These are phyloP conservation scores for Actinia equina DNA, from an alignment of 64 coral and sea anemone species.

Conservation along the genomic window DNA sequence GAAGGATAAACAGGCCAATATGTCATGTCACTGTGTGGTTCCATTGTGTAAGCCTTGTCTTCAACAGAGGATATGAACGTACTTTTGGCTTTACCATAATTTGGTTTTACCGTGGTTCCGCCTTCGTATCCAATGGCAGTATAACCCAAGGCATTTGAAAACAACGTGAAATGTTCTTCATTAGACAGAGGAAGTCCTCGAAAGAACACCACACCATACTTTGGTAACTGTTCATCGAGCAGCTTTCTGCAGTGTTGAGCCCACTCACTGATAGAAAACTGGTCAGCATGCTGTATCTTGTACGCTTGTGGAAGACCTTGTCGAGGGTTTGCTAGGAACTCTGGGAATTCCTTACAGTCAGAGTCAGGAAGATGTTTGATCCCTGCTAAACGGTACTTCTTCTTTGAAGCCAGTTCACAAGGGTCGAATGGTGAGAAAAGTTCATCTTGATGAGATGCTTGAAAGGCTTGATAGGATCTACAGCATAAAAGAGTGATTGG, in stretches of 20 bases:
- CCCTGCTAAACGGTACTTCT: constrained; percentile 24
- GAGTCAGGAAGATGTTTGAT: constrained; percentile 67
- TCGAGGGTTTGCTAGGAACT: constrained; percentile 52
- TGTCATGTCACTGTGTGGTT: constrained; percentile 53
- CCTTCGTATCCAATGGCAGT: constrained; percentile 59
- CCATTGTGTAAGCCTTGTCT: constrained; percentile 29
- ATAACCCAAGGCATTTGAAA: constrained; percentile 55
- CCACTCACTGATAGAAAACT: constrained; percentile 45
- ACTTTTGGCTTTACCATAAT: neutral
- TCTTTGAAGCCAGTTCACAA: neutral
- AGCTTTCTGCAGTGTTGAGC: constrained; percentile 53
- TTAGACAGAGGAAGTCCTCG: constrained; percentile 57
- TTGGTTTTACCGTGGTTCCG: constrained; percentile 31
- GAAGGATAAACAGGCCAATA: constrained; percentile 37
- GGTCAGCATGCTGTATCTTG: constrained; percentile 22
- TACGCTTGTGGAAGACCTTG: constrained; percentile 60
- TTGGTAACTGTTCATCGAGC: constrained; percentile 46
- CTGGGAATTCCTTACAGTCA: constrained; percentile 40
- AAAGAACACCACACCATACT: constrained; percentile 67
- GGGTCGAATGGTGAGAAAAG: neutral
- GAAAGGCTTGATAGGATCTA: neutral
- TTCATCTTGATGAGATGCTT: neutral
- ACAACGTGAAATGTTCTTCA: constrained; percentile 43
- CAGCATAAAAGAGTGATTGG: too few species aligned
- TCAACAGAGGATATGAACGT: constrained; percentile 34